Evolutionary conservation across 2,888 invertebrate species (phyloP), one percentile per base, ranked within the genome.

Genomic region (Leptinotarsa haldemani): DNA sequence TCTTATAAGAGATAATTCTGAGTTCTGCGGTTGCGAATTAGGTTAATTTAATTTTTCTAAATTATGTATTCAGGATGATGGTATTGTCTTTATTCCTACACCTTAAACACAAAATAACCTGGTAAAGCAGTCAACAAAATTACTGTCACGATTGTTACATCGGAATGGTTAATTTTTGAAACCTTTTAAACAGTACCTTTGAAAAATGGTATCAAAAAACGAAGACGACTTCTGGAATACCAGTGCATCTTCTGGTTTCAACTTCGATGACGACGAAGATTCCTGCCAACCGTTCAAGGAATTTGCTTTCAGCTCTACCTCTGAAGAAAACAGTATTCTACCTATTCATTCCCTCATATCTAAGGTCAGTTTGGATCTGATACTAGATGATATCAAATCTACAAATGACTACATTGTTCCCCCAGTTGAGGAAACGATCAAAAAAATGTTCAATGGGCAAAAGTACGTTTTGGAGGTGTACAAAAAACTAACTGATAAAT

Each of bases 181-280:
- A 50, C 15, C 47, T 15, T 50, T 50, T 4, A 4, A n/a, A n/a
- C n/a, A n/a, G 4, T 4, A 50, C 15, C 15, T 50, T 50, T n/a
- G 1, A 56, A 69, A 63, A 66, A 79, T 80, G 78, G 40, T 69
- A 47, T 76, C 69, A 63, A 79, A 80, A 73, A 78, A 40, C 63
- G 92, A 92, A 67, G 93, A 93, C 74, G 94, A 93, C 81, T 95
- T 93, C 87, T 95, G 95, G 95, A 93, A 94, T 84, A 92, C 91
- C 53, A 93, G 92, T 80, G 91, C 92, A 81, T 93, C 92, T 16
- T 91, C 91, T 78, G 93, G 93, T 0, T 94, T 95, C 80, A 93
- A 90, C 85, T 95, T 95, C 84, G 95, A 95, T 79, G 94, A 94
- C 75, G 93, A 94, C 46, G 80, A 79, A 69, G 79, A 78, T 53